A percentile compares a stretch with the other conserved stretches of the same genome.
These are phyloP conservation scores for Protula sp. DNA, from an alignment of 2,888 invertebrate genomes.

Conservation along the genomic window DNA sequence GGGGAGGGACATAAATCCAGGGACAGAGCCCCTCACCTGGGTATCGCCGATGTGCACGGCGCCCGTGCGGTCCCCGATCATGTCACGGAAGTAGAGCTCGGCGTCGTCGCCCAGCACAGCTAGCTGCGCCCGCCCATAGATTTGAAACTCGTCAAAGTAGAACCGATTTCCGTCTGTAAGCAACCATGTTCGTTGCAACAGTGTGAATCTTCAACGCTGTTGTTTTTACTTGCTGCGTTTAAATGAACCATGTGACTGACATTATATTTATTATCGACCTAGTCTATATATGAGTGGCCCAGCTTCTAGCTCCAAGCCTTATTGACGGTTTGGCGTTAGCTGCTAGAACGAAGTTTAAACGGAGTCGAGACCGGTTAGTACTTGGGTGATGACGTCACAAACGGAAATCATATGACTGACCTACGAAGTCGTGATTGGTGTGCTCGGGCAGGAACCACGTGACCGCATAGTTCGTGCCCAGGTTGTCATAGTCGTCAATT, in stretches of 20 bases:
- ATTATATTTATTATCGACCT: too few species aligned
- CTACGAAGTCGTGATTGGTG: constrained; percentile 12
- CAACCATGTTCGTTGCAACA: not conserved
- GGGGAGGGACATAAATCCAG: too few species aligned
- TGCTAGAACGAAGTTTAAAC: too few species aligned
- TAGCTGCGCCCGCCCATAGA: constrained; percentile 35
- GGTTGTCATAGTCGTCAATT: constrained; percentile 22
- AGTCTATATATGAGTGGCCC: too few species aligned
- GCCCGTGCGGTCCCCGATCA: constrained; percentile 38
- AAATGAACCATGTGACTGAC: too few species aligned
- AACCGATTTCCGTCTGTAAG: too few species aligned
- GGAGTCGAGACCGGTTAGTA: too few species aligned
- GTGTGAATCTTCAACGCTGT: not conserved
- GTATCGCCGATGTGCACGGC: constrained; percentile 31
- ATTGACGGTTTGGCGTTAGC: too few species aligned
- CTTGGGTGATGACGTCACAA: too few species aligned
- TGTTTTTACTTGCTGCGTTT: too few species aligned
- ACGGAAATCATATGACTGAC: too few species aligned
- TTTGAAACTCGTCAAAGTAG: constrained; percentile 34
- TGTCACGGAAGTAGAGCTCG: constrained; percentile 29
- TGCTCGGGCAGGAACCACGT: constrained; percentile 33
- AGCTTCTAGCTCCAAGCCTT: too few species aligned
- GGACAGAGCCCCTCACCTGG: constrained; percentile 31
- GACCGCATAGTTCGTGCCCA: not conserved
- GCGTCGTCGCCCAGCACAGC: constrained; percentile 27